Base-by-base conservation (phyloP, 2,797 vertebrate species). In the Vireo griseus region DNA sequence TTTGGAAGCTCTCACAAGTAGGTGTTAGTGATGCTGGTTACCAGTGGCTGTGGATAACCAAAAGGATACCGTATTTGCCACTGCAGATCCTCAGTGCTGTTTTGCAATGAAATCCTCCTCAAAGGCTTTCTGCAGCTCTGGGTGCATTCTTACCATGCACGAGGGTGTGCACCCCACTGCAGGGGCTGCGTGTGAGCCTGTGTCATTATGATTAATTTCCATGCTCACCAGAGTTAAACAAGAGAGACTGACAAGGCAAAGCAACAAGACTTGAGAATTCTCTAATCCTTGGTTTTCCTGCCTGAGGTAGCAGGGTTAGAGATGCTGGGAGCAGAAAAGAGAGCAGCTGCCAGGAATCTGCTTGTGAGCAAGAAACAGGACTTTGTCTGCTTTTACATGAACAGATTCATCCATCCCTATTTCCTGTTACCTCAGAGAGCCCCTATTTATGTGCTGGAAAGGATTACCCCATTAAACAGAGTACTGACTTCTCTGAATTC, bases 1-100 rank as follows among this genome's bases (percentile, higher is more conserved):
- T 92, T 35, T 91, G 82, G 87, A 86, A 85, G 40, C 68, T 88
- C 66, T 94, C 68, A 40, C 45, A 44, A 91, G 90, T 16, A 77
- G 76, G 22, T 75, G 83, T 90, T 90, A 84, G 82, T 6, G 13
- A 55, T 12, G 37, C 82, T 90, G 84, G 82, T 62, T 73, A 22
- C 82, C 58, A 40, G 61, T 86, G 91, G 42, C 85, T 88, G 68
- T 85, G 86, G 65, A 72, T 68, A 92, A 87, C 75, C 33, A 39
- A 31, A 83, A 68, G 54, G 62, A 33, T 45, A 13, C 0, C 1
- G 0, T n/a, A n/a, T 77, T 80, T 83, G 45, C 40, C 33, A 3
- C 51, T 59, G 15, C 1, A 4, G 2, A 54, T 75, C 68, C 35
- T 50, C 45, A n/a, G 48, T 4, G 1, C 31, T 1, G 0, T 78